These are phyloP conservation scores for Zaprionus obscuricornis DNA, from an alignment of 2,888 invertebrate genomes.

Conservation along the genomic window DNA sequence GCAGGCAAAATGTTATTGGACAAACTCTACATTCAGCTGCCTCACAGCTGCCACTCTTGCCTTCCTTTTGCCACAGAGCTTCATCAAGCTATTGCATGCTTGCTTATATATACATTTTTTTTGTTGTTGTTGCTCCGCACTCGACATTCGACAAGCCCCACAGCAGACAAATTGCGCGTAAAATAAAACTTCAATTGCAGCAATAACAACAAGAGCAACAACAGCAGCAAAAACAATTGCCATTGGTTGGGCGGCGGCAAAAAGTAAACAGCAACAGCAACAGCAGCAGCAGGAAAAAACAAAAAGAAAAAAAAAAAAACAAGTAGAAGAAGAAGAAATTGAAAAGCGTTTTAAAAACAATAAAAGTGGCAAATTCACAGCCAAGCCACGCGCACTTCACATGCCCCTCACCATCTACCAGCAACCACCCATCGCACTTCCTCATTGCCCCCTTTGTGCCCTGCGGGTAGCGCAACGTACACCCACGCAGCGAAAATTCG, in stretches of 20 bases:
- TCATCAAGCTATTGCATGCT: too few species aligned
- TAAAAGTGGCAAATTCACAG: slow-evolving; percentile 72
- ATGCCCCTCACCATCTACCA: background rate
- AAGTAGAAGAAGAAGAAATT: slow-evolving; percentile 46
- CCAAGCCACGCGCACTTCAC: slow-evolving; percentile 15
- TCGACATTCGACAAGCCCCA: background rate
- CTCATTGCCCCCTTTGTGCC: too few species aligned
- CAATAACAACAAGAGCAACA: slow-evolving; percentile 40
- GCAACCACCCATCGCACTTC: background rate
- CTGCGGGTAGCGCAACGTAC: background rate
- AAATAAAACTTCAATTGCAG: slow-evolving; percentile 70
- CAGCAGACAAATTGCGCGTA: slow-evolving; percentile 73
- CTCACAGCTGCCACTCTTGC: background rate
- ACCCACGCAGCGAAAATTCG: slow-evolving; percentile 37
- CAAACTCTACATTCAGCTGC: slow-evolving; percentile 1
- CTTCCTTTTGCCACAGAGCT: too few species aligned
- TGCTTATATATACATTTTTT: too few species aligned
- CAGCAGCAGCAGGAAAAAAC: slow-evolving; percentile 7
- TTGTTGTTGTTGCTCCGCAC: too few species aligned
- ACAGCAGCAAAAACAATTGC: slow-evolving; percentile 9
- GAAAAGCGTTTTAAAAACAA: slow-evolving; percentile 76
- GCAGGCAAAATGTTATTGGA: slow-evolving; percentile 46
- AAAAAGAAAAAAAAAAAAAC: slow-evolving; percentile 17
- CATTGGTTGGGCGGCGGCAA: too few species aligned
- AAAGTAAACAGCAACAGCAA: background rate